Evolutionary conservation across 2,797 vertebrate genomes (phyloP), one percentile per base, ranked within the genome.

Genomic region (Notolepis coatsorum): DNA sequence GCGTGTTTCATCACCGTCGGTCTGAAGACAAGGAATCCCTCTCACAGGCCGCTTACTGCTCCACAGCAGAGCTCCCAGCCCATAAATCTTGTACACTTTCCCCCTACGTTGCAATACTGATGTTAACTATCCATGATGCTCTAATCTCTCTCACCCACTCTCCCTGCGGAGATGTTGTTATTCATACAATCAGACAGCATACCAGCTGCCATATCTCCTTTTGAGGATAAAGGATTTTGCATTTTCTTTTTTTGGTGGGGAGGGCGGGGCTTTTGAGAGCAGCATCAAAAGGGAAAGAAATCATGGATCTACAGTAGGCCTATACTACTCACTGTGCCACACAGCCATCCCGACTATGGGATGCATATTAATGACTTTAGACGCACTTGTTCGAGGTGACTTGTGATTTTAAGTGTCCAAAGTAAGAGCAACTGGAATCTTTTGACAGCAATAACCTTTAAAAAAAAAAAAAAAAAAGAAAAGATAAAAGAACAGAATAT

Each of bases 121-220:
- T 79, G 75, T 68, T 87, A 85, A 85, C 75, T 73, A 79, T 68
- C 77, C 75, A 57, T 71, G 80, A 82, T 78, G 79, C 72, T 46
- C 71, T 84, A 81, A 88, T 88, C 74, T 73, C 66, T 64, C 73
- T 73, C 69, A 79, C 47, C 68, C 53, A 60, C 57, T 75, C 64
- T 70, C 30, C 65, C 73, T 9, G 69, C 77, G 82, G 50, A 82
- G 67, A 35, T 10, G 50, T 65, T 10, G 50, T 65, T 82, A 87
- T 86, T 89, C 88, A 84, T 75, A 88, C 82, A 83, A 84, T 86
- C 67, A 79, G 73, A 78, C 62, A 80, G 83, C 62, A 81, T 73
- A 71, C 30, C 63, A 70, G 74, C 67, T 78, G 80, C 64, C 75
- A 73, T 69, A 77, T 69, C 68, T 55, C 58, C 20, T 69, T 74